Evolutionary conservation across 2,113 vertebrate species (phyloP), one percentile per base, ranked within the genome.

Genomic region (Climacteris rufus): DNA sequence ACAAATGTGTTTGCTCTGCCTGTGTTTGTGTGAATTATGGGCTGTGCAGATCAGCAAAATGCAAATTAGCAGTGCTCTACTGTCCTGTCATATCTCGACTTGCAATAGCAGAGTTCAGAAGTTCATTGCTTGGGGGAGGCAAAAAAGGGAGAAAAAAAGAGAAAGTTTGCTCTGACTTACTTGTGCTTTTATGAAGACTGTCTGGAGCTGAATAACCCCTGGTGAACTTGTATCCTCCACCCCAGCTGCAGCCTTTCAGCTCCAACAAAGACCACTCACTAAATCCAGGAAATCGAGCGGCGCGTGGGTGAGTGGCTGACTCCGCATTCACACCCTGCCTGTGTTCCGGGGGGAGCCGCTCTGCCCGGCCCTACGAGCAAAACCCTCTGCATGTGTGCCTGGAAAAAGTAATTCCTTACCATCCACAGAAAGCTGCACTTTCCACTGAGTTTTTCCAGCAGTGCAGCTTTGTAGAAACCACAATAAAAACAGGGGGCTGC

Each of bases 231-330:
- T 50, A 87, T 94, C 95, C 96, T 98, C 92, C 88, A 93, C 91
- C 96, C 96, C 98, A 98, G 98, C 98, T 98, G 98, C 93, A 96
- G 97, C 83, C 91, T 97, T 95, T 98, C 97, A 96, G 96, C 96
- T 92, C 96, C 97, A 93, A 96, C 91, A 95, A 94, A 90, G 96
- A 86, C 77, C 86, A 66, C 80, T 82, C 94, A 72, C 96, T 97
- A 93, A 94, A 92, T 84, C 94, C 91, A 93, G 95, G 97, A 98
- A 98, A 84, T 27, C 1, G 87, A 76, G 93, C 54, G 42, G 74
- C 76, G 87, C 71, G 90, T 95, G 75, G 63, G 93, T 77, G 80
- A 89, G 91, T 45, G 95, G 63, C 87, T 87, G 87, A 87, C 50
- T 66, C 84, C 18, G 20, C 91, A 15, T 79, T 95, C 93, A 57